Evolutionary conservation across 2,888 invertebrate genomes (phyloP).

Genomic region (Laothoe populi): DNA sequence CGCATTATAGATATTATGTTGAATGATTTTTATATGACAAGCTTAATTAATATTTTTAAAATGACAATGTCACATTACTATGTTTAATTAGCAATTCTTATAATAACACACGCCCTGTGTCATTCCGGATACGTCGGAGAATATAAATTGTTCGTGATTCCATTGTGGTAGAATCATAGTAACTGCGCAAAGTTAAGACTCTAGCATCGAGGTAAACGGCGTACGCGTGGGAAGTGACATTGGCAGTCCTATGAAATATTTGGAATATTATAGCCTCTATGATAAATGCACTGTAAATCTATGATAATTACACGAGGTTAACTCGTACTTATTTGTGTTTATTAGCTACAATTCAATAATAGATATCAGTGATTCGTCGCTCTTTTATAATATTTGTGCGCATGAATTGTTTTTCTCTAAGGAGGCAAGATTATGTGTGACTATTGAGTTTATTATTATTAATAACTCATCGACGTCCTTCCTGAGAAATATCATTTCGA

Average conservation of each 20-base stretch:
- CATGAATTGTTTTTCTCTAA: no score
- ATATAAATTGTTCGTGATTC: constrained; percentile 13
- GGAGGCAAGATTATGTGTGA: no score
- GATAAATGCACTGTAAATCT: not conserved
- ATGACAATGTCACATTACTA: not conserved
- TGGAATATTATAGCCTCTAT: constrained; percentile 1
- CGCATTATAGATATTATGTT: constrained; percentile 6
- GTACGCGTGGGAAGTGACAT: constrained; percentile 54
- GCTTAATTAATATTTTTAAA: not conserved
- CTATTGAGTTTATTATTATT: no score
- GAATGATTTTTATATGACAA: not conserved
- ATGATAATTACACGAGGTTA: not conserved
- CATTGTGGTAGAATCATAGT: constrained; percentile 19
- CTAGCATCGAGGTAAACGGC: constrained; percentile 39
- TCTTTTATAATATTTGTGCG: no score
- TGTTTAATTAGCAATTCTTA: not conserved
- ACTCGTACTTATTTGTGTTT: not conserved
- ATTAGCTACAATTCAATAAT: not conserved
- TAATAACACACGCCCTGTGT: not conserved
- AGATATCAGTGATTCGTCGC: no score
- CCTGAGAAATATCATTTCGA: no score
- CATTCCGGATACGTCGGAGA: not conserved
- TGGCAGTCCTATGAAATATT: constrained; percentile 34
- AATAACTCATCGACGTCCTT: no score
- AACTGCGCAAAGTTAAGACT: constrained; percentile 14